Evolutionary conservation across 2,113 vertebrate species (phyloP), one percentile per base, ranked within the genome.

Genomic region (Tragelaphus scriptus): DNA sequence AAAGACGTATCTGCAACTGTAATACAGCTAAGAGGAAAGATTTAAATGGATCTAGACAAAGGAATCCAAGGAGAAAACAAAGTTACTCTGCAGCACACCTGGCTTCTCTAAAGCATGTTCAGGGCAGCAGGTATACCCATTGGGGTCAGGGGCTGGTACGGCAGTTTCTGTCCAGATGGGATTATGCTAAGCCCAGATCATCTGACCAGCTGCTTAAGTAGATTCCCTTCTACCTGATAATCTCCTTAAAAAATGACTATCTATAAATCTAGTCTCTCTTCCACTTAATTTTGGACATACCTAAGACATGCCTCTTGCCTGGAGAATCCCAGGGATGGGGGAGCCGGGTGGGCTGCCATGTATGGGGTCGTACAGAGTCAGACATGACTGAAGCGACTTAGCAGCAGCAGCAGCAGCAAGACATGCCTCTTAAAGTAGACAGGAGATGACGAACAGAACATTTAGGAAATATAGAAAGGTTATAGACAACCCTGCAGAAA

Each of bases 21-120:
- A 82, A 77, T 23, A 19, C 7, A 21, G 26, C 56, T 82, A 88
- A 86, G 56, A 7, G 95, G 92, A 94, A 96, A 89, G 49, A 91
- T 89, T 79, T 47, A 40, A 82, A 85, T 80, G 51, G 65, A 36
- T 90, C 65, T 90, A 95, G 92, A 81, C 68, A 63, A 8, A 85
- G 87, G 90, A 95, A 96, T 90, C 92, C 71, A 95, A 96, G 59
- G 56, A 90, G 63, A 32, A 97, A 81, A 55, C 30, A 59, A 85
- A 93, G 40, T 59, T 40, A 28, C 40, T 44, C 44, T 47, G 71
- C 40, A 44, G 81, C 12, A n/a, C 32, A 36, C 14, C 81, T 95
- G 90, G 49, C 65, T 95, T 89, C 71, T 75, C 51, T 13, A 16
- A 40, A 84, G 51, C 47, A 23, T 9, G 6, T 30, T n/a, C n/a